A percentile compares a stretch with the other conserved stretches of the same genome.
Evolutionary conservation across 35 echinoderm and acorn worm genomes (phyloP).

Genomic region (Heliocidaris tuberculata): DNA sequence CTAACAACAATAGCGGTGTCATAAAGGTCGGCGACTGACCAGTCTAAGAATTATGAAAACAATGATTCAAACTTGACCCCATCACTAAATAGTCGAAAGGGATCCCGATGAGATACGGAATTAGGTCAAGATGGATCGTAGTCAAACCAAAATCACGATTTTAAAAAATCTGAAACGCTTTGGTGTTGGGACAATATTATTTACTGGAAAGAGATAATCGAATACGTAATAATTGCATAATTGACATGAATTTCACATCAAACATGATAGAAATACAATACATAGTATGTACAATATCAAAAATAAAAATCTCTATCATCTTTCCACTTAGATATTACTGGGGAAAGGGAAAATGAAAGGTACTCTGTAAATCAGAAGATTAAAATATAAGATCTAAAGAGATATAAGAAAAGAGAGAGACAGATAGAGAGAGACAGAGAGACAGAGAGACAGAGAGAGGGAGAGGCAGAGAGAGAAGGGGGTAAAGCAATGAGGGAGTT

Average conservation of each 20-base stretch:
- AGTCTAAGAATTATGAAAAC: conserved; percentile 20
- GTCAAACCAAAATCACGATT: neutral
- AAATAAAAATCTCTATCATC: too few relatives aligned
- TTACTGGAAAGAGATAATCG: neutral
- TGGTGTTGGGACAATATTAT: neutral
- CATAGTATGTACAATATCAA: too few relatives aligned
- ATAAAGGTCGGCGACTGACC: neutral
- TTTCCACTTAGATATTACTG: too few relatives aligned
- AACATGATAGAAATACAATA: too few relatives aligned
- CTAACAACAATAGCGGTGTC: conserved; percentile 18
- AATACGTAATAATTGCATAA: neutral
- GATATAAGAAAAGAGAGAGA: too few relatives aligned
- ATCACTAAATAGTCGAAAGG: neutral
- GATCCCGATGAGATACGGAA: neutral
- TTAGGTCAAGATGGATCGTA: neutral
- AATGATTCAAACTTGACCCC: conserved; percentile 1
- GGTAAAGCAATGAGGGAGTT: neutral
- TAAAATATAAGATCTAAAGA: too few relatives aligned
- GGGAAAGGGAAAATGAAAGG: too few relatives aligned
- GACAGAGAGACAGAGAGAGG: too few relatives aligned
- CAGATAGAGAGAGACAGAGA: too few relatives aligned
- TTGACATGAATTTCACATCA: too few relatives aligned
- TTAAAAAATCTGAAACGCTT: neutral
- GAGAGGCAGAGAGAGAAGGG: neutral
- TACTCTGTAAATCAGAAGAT: too few relatives aligned